Evolutionary conservation across 2,113 vertebrate genomes (phyloP).

Genomic region (Pycnonotus jocosus): DNA sequence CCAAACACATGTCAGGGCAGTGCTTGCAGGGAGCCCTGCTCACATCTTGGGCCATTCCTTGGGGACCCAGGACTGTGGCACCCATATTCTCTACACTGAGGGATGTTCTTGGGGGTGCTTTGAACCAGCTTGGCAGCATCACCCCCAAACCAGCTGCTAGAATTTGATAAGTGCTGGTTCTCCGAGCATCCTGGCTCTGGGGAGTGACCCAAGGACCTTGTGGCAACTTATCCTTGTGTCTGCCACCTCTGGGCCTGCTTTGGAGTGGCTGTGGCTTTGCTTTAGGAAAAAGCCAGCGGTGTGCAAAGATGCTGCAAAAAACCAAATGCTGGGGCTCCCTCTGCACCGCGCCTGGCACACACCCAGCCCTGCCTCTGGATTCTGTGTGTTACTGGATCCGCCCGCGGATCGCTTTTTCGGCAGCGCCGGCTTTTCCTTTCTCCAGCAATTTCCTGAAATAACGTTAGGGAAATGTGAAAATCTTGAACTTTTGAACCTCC

Average conservation of each 20-base stretch:
- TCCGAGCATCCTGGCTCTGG: neutral
- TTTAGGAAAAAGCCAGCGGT: neutral
- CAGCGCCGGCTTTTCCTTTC: conserved; percentile 38
- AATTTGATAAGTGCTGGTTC: rapidly evolving
- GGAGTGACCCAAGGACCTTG: rapidly evolving
- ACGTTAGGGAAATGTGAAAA: conserved; percentile 31
- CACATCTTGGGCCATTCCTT: neutral
- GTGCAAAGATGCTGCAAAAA: neutral
- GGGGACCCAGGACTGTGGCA: neutral
- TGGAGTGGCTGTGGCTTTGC: neutral
- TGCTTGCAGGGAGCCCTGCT: neutral
- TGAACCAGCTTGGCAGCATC: neutral
- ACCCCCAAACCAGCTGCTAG: rapidly evolving
- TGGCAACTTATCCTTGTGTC: rapidly evolving
- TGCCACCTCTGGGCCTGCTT: neutral
- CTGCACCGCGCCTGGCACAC: neutral
- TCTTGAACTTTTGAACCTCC: conserved; percentile 50
- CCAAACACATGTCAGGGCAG: neutral
- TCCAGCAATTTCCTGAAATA: conserved; percentile 25
- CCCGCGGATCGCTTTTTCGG: neutral
- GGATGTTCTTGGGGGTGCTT: neutral
- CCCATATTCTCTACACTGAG: rapidly evolving
- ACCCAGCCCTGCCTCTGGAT: neutral
- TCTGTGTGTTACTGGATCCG: neutral
- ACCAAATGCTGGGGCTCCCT: neutral